These are phyloP conservation scores for Equus przewalskii DNA, from an alignment of 2,113 vertebrate genomes.

Conservation along the genomic window DNA sequence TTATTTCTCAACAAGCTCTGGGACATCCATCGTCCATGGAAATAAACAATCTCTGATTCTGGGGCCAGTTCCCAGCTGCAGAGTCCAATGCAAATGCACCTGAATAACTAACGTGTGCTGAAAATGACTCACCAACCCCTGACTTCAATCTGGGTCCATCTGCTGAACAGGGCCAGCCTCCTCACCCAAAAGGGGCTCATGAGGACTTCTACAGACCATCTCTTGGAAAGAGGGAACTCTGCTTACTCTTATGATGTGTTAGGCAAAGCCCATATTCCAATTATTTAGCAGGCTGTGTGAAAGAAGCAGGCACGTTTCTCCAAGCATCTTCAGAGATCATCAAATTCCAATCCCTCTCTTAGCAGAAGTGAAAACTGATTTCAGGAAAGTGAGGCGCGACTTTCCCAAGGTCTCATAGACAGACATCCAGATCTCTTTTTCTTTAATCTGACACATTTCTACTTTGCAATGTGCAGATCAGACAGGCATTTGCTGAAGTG, in stretches of 20 bases:
- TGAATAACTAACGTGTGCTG: conserved; percentile 76
- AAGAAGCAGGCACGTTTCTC: background rate
- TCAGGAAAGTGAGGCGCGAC: background rate
- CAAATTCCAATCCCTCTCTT: background rate
- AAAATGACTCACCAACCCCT: conserved; percentile 61
- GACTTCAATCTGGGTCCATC: conserved; percentile 69
- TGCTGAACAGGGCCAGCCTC: conserved; percentile 34
- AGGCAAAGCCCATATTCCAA: background rate
- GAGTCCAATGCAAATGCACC: conserved; percentile 74
- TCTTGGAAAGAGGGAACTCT: background rate
- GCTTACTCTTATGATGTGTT: background rate
- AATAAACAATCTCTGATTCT: conserved; percentile 78
- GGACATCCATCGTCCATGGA: conserved; percentile 71
- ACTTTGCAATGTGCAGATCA: background rate
- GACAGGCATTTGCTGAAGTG: background rate
- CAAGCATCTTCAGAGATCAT: background rate
- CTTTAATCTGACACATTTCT: background rate
- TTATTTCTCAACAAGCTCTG: conserved; percentile 83
- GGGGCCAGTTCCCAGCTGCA: conserved; percentile 65
- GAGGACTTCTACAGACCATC: background rate
- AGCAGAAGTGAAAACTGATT: background rate
- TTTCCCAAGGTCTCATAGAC: background rate
- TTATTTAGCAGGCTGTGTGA: background rate
- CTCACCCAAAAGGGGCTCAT: background rate
- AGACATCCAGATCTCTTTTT: background rate